Evolutionary conservation across 2,888 invertebrate genomes (phyloP), one percentile per base, ranked within the genome.

Genomic region (Stramonita haemastoma): DNA sequence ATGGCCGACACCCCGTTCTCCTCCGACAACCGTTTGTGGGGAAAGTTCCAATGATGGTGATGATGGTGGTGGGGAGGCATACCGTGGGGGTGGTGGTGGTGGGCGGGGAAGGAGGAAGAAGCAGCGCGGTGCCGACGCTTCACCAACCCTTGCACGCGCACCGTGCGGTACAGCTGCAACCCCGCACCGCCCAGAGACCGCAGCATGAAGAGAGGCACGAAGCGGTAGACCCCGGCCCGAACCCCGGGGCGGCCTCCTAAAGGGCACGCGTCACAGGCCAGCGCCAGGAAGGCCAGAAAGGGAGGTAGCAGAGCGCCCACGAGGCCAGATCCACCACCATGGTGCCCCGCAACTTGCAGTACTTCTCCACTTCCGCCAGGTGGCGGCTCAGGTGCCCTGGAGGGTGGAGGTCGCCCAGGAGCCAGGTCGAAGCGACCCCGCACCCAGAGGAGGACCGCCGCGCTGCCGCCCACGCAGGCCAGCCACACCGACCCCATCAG

Each of bases 151-250:
- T 93, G 91, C 29, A 93, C 91, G 89, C 91, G 90, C 29, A 92
- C 90, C 34, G 93, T 93, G 87, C 93, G 90, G 88, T 92, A 93
- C 26, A 93, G 92, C 90, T 94, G 94, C 36, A 93, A 87, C 22
- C 93, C 91, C 11, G 93, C 93, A 89, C 92, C 92, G 29, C 93
- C n/a, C 66, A 94, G 92, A 22, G 94, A 93, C 56, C 94, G 93
- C 11, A 93, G 26, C 36, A 94, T 89, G 89, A 93, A 93, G 26
- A 93, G 87, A 22, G 93, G 93, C 22, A 94, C 89, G 81, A 93
- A 93, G 86, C 93, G 93, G 15, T 94, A 89, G 17, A 94, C 81
- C 70, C 91, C 92, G 26, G 87, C 84, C 87, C 92, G 92, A 8
- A 92, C 89, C 19, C 86, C 66, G 19, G 73, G 6, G 11, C 79